Percentiles rank a stretch among this genome's conserved stretches.
These are phyloP conservation scores for Tor tambroides DNA, from an alignment of 2,113 vertebrate species.

Conservation along the genomic window DNA sequence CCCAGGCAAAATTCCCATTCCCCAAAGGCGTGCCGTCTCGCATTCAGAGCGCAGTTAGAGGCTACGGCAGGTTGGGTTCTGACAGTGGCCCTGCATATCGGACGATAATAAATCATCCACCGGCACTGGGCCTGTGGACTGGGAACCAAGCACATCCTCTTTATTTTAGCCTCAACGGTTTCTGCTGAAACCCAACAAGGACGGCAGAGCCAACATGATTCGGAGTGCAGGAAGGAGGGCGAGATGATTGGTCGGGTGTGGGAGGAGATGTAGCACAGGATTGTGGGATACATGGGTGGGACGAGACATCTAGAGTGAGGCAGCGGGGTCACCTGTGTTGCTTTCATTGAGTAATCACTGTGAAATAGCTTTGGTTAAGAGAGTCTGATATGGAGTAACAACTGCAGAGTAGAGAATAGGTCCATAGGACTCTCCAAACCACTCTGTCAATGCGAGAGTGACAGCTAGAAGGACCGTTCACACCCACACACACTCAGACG, in stretches of 20 bases:
- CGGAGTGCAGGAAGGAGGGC: neutral
- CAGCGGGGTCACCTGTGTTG: conserved; percentile 26
- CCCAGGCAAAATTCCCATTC: conserved; percentile 50
- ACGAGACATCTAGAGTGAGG: conserved; percentile 1
- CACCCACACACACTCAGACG: conserved; percentile 14
- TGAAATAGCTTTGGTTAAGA: conserved; percentile 26
- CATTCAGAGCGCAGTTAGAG: conserved; percentile 57
- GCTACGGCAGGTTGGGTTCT: conserved; percentile 55
- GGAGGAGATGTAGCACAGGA: conserved; percentile 7
- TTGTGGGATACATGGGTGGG: conserved; percentile 2
- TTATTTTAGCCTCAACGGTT: conserved; percentile 46
- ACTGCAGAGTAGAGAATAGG: neutral
- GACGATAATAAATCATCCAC: conserved; percentile 59
- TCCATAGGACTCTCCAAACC: neutral
- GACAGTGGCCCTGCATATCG: conserved; percentile 60
- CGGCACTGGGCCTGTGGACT: conserved; percentile 40
- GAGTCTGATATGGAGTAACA: conserved; percentile 28
- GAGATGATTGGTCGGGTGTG: neutral
- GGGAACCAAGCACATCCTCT: conserved; percentile 35
- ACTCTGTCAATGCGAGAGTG: conserved; percentile 25
- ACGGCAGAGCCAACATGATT: neutral
- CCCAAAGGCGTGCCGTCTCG: conserved; percentile 52
- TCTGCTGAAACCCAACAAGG: conserved; percentile 47
- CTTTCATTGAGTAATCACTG: conserved; percentile 19
- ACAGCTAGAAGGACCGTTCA: conserved; percentile 25